Evolutionary conservation across 2,888 invertebrate genomes (phyloP).

Genomic region (Isoperla grammatica): DNA sequence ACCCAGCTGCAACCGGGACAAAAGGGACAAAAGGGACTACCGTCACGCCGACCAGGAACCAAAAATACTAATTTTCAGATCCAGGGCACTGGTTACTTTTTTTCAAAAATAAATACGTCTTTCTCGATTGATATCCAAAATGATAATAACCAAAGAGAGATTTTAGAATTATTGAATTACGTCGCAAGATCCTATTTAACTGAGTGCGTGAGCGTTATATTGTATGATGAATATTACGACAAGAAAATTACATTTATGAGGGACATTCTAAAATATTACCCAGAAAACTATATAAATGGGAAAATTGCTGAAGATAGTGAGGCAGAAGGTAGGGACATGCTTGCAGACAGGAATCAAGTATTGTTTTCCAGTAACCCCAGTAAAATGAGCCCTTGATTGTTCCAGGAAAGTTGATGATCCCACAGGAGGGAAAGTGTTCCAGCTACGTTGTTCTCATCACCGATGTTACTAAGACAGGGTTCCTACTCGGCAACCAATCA

Average conservation of each 20-base stretch:
- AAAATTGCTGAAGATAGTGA: constrained; percentile 15
- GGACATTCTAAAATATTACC: constrained; percentile 3
- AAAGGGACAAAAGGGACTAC: too few relatives aligned
- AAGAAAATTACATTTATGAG: constrained; percentile 1
- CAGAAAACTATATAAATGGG: constrained; percentile 7
- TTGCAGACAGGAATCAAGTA: too few relatives aligned
- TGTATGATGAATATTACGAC: constrained; percentile 11
- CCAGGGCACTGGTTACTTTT: background rate
- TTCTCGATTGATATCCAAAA: background rate
- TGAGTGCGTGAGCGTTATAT: constrained; percentile 5
- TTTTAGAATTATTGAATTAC: background rate
- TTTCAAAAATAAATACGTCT: background rate
- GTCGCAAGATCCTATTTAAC: background rate
- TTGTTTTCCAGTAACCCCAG: too few relatives aligned
- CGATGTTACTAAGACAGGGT: constrained; percentile 16
- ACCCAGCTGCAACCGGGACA: too few relatives aligned
- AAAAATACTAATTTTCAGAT: too few relatives aligned
- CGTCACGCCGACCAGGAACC: too few relatives aligned
- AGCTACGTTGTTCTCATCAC: constrained; percentile 22
- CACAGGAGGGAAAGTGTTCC: constrained; percentile 12
- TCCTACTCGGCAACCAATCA: constrained; percentile 43
- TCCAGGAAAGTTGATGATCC: constrained; percentile 2
- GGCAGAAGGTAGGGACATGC: background rate
- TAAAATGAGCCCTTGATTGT: background rate
- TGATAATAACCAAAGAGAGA: background rate